These are phyloP conservation scores for Drosophila leontia DNA, from an alignment of 1,140 invertebrate species.

Conservation along the genomic window DNA sequence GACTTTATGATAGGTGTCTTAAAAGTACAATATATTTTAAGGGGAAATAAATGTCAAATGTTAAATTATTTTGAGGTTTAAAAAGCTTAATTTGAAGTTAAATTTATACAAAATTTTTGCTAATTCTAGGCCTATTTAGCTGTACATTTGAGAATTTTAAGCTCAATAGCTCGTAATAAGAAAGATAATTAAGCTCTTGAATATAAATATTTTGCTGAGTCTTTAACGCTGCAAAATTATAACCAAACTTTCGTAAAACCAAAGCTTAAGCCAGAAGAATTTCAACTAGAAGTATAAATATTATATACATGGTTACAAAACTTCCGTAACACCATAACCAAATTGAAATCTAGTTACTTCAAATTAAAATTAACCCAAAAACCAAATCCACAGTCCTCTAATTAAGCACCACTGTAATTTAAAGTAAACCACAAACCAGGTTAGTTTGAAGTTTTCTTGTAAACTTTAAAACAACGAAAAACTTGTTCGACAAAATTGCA, in stretches of 20 bases:
- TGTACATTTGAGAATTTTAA: neutral
- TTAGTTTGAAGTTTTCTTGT: conserved; percentile 39
- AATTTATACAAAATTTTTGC: neutral
- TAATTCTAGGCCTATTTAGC: neutral
- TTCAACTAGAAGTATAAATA: too few species aligned
- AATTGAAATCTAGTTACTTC: neutral
- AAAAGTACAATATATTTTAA: neutral
- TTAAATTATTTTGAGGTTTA: neutral
- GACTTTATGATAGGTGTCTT: neutral
- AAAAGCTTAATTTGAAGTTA: neutral
- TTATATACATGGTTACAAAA: neutral
- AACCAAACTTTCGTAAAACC: neutral
- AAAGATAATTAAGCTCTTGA: neutral
- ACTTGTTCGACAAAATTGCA: conserved; percentile 74
- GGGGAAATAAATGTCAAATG: neutral
- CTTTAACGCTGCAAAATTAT: neutral
- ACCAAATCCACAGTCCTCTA: conserved; percentile 1
- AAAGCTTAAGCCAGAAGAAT: too few species aligned
- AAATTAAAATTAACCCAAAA: conserved; percentile 17
- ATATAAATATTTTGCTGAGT: neutral
- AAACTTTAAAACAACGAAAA: conserved; percentile 53
- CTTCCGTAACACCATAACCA: neutral
- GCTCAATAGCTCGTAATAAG: neutral
- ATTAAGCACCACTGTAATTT: conserved; percentile 29
- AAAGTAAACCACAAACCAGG: conserved; percentile 33